These are phyloP conservation scores for Sinocyclocheilus maitianheensis DNA, from an alignment of 2,113 vertebrate species.

Conservation along the genomic window DNA sequence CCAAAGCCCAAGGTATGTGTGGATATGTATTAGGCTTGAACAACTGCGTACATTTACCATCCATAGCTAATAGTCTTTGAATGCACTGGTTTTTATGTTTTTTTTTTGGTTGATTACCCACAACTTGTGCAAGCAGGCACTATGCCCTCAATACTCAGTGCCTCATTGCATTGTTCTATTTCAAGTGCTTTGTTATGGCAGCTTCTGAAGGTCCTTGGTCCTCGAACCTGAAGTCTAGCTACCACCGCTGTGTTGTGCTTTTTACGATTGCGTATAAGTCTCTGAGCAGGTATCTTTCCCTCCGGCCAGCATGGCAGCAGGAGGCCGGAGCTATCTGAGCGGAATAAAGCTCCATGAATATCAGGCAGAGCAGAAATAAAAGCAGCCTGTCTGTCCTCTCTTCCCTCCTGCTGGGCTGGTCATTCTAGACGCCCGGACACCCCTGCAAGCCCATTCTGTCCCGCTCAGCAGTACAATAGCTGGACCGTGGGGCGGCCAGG, in stretches of 20 bases:
- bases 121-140: constrained; percentile 56
- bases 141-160: constrained; percentile 28
- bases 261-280: not conserved
- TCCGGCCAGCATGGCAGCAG: not conserved
- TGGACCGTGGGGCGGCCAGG: constrained; percentile 33
- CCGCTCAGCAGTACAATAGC: constrained; percentile 50
- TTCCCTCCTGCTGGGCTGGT: constrained; percentile 46
- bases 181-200: not conserved
- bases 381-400: constrained; percentile 39
- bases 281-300: constrained; percentile 9
- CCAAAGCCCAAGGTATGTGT: constrained; percentile 90
- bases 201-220: not conserved
- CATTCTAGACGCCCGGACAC: constrained; percentile 51
- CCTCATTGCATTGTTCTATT: constrained; percentile 13
- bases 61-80: constrained; percentile 23
- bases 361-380: constrained; percentile 57
- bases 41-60: not conserved
- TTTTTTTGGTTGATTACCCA: constrained; percentile 20
- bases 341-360: constrained; percentile 75
- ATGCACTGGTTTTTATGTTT: constrained; percentile 60
- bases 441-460: constrained; percentile 42
- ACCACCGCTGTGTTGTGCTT: not conserved
- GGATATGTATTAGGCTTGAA: constrained; percentile 50
- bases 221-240: not conserved
- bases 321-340: constrained; percentile 65